These are phyloP conservation scores for Gobio occitaniae DNA, from an alignment of 2,797 vertebrate genomes.

Conservation along the genomic window DNA sequence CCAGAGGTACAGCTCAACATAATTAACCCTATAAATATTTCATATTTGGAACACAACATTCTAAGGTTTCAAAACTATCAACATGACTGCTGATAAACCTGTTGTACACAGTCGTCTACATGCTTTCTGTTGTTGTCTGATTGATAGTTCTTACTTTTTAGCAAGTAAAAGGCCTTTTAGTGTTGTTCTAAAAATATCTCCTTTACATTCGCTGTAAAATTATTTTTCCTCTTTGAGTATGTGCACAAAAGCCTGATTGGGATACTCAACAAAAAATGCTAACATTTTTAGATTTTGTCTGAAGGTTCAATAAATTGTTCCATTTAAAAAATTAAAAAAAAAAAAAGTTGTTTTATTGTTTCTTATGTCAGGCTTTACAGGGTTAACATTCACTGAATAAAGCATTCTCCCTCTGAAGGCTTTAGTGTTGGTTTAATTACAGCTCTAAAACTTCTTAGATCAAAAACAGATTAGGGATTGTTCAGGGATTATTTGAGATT, in stretches of 20 bases:
- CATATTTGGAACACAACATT: neutral
- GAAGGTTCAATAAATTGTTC: too few species aligned
- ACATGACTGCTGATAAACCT: neutral
- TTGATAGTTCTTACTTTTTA: neutral
- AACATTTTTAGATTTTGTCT: too few species aligned
- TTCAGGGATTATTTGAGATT: slow-evolving; percentile 1
- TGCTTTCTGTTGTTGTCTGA: neutral
- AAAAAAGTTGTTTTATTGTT: neutral
- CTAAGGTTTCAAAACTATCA: neutral
- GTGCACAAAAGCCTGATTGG: neutral
- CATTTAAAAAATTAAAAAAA: too few species aligned
- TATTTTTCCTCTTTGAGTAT: neutral
- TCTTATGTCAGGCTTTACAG: neutral
- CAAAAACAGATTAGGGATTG: slow-evolving; percentile 5
- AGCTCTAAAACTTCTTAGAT: neutral
- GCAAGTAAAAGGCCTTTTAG: neutral
- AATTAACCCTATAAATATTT: neutral
- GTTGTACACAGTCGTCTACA: too few species aligned
- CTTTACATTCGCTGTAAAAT: too few species aligned
- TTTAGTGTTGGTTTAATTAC: slow-evolving; percentile 25
- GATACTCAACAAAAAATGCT: neutral
- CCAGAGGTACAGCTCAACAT: slow-evolving; percentile 46
- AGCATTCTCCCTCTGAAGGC: neutral
- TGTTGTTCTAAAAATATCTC: neutral
- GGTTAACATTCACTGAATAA: neutral